A percentile compares a stretch with the other conserved stretches of the same genome.
These are phyloP conservation scores for Steinernema carpocapsae DNA, from an alignment of 2,888 invertebrate species.

Conservation along the genomic window DNA sequence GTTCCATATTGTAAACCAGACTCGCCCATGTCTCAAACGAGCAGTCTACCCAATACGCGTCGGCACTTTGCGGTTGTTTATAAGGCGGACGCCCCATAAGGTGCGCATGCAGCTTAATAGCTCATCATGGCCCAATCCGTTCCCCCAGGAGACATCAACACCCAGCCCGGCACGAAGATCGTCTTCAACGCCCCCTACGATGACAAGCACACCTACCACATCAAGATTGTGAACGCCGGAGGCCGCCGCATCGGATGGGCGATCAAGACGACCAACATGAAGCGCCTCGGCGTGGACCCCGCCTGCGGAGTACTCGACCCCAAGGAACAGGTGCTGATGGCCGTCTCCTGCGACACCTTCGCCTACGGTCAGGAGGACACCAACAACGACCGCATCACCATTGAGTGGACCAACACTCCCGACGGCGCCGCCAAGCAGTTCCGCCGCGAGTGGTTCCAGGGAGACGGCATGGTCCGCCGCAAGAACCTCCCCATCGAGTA, in stretches of 20 bases:
- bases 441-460: slow-evolving; percentile 59
- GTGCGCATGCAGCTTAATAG: too few species aligned
- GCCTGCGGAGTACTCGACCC: slow-evolving; percentile 63
- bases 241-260: slow-evolving; percentile 62
- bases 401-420: slow-evolving; percentile 54
- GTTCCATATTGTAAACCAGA: too few species aligned
- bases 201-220: slow-evolving; percentile 63
- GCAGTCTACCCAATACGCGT: too few species aligned
- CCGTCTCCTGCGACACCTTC: slow-evolving; percentile 64
- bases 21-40: too few species aligned
- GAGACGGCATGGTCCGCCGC: slow-evolving; percentile 58
- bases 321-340: slow-evolving; percentile 57
- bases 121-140: slow-evolving; percentile 52
- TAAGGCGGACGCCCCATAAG: too few species aligned
- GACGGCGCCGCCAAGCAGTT: slow-evolving; percentile 52
- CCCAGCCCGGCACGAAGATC: slow-evolving; percentile 56
- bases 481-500: slow-evolving; percentile 61
- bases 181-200: slow-evolving; percentile 63
- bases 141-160: slow-evolving; percentile 56
- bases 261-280: slow-evolving; percentile 64
- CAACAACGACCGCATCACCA: slow-evolving; percentile 54
- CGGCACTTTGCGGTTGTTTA: too few species aligned
- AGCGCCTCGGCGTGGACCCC: slow-evolving; percentile 60
- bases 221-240: slow-evolving; percentile 52
- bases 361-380: slow-evolving; percentile 52